Base-by-base conservation (phyloP, 2,797 vertebrate species). In the Agapornis canus region DNA sequence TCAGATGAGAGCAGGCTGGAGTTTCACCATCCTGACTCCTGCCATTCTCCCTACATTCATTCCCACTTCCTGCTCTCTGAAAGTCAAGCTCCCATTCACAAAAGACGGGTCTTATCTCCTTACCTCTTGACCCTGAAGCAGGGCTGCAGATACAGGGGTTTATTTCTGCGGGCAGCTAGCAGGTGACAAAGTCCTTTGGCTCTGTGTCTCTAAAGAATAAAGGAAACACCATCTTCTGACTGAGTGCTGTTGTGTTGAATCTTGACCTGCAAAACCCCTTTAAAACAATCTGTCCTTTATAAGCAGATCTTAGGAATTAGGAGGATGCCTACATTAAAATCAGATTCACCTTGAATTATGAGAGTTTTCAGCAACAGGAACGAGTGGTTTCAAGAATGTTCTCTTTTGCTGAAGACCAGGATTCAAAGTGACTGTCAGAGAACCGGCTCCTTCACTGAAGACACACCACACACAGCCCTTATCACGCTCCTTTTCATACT, bases 1-100 rank as follows among this genome's bases (percentile, higher is more conserved):
- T 99, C 99, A 98, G 98, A 98, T 98, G 95, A 97, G 92, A 95
- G 94, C 85, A 52, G 97, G 95, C 98, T 98, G 98, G 98, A 96
- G 98, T 98, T 98, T 98, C 98, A 98, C 96, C 96, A 72, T 56
- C 96, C 97, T 91, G 98, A 98, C 98, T 98, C 97, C 97, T 97
- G 93, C 97, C 95, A 77, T 98, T 97, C 98, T 98, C 97, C 96
- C 69, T 64, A 96, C 98, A 98, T 98, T 98, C 98, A 99, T 98
- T 82, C 97, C 95, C 93, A 91, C 98, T 99, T 99, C 98, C 98
- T 99, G 98, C 97, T 94, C 95, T 95, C 98, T 98, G 98, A 99
- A 98, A 99, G 98, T 98, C 98, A 98, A 98, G 98, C 98, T 98
- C 97, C 96, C 94, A 88, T 97, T 98, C 98, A 99, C 98, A 99